Evolutionary conservation across 2,888 invertebrate species (phyloP).

Genomic region (Petrophora chlorosata): DNA sequence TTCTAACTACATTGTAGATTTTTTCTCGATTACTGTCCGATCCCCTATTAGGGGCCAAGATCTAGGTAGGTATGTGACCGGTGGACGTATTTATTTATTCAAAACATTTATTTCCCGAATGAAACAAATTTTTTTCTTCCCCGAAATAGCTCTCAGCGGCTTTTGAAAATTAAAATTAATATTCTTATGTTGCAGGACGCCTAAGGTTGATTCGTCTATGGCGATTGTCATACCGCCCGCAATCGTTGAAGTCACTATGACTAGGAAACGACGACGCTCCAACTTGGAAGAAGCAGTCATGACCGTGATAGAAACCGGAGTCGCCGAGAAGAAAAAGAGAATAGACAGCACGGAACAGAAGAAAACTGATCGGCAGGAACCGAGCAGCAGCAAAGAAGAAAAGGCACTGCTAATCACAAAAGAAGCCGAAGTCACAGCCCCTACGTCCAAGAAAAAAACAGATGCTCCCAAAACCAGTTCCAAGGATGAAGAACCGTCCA

Average conservation of each 20-base stretch:
- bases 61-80: too few relatives aligned
- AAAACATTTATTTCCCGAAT: background rate
- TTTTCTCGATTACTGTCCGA: too few relatives aligned
- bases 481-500: slow-evolving; percentile 42
- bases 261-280: slow-evolving; percentile 69
- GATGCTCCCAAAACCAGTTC: slow-evolving; percentile 16
- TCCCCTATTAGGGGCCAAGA: too few relatives aligned
- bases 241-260: slow-evolving; percentile 30
- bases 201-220: slow-evolving; percentile 1
- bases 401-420: slow-evolving; percentile 18
- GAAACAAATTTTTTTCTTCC: too few relatives aligned
- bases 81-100: too few relatives aligned
- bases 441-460: slow-evolving; percentile 8
- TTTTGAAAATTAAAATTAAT: background rate
- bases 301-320: slow-evolving; percentile 51
- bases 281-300: slow-evolving; percentile 61
- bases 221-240: background rate
- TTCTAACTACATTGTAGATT: too few relatives aligned
- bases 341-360: slow-evolving; percentile 25
- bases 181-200: slow-evolving; percentile 1
- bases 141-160: too few relatives aligned
- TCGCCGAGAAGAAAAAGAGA: slow-evolving; percentile 50
- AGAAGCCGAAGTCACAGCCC: slow-evolving; percentile 3
- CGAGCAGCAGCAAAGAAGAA: slow-evolving; percentile 27
- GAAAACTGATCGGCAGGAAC: slow-evolving; percentile 33